These are phyloP conservation scores for Takifugu bimaculatus DNA, from an alignment of 2,113 vertebrate genomes.

Conservation along the genomic window DNA sequence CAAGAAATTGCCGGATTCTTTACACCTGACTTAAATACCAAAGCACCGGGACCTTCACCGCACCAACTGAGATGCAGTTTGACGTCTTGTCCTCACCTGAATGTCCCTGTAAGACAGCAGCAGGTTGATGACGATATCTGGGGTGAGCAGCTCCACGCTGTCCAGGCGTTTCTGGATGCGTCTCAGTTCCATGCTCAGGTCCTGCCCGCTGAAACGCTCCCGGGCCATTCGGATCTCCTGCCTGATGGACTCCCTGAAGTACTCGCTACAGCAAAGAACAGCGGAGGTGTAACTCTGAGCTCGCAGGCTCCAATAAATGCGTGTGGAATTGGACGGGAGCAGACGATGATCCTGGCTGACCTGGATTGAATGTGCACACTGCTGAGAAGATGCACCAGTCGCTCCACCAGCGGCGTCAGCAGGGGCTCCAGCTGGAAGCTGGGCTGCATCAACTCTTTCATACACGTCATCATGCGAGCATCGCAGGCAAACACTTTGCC, in stretches of 20 bases:
- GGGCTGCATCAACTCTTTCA: conserved; percentile 79
- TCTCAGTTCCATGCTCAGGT: conserved; percentile 79
- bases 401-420: conserved; percentile 77
- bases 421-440: conserved; percentile 76
- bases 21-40: too few species aligned
- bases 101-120: conserved; percentile 86
- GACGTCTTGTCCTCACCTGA: conserved; percentile 64
- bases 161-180: conserved; percentile 85
- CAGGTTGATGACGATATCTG: conserved; percentile 87
- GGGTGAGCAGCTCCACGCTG: conserved; percentile 86
- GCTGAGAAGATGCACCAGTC: conserved; percentile 77
- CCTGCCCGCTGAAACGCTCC: conserved; percentile 79
- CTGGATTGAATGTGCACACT: conserved; percentile 80
- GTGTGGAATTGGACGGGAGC: conserved; percentile 5
- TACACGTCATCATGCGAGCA: conserved; percentile 65
- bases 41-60: not conserved
- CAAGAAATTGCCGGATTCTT: too few species aligned
- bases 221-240: conserved; percentile 83
- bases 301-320: not conserved
- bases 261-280: conserved; percentile 72
- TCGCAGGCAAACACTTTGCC: conserved; percentile 85
- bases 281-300: not conserved
- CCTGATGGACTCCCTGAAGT: conserved; percentile 83
- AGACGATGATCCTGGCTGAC: conserved; percentile 51
- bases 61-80: not conserved